These are phyloP conservation scores for Heteromormyrus szaboi DNA, from an alignment of 2,797 vertebrate genomes.

Conservation along the genomic window DNA sequence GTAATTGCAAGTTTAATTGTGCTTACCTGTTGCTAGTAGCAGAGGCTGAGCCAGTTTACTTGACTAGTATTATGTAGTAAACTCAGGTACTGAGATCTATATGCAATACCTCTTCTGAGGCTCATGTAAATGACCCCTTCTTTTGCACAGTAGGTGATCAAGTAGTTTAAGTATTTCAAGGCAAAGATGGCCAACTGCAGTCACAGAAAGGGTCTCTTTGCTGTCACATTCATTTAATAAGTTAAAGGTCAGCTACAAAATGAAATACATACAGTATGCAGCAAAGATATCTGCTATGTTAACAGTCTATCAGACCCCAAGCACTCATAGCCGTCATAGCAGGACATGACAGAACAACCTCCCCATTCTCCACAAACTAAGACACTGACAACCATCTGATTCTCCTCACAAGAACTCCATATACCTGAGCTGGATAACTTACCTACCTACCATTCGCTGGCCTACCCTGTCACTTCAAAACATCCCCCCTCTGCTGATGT, in stretches of 20 bases:
- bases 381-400: background rate
- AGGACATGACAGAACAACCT: background rate
- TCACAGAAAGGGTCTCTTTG: background rate
- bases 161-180: background rate
- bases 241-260: background rate
- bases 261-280: background rate
- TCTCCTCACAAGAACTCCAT: background rate
- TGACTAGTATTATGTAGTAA: background rate
- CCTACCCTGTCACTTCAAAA: background rate
- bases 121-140: background rate
- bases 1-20: background rate
- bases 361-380: background rate
- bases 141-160: background rate
- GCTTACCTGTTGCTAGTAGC: background rate
- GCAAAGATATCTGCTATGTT: background rate
- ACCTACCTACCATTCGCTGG: background rate
- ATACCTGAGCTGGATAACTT: background rate
- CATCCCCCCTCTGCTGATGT: background rate
- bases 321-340: background rate
- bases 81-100: background rate
- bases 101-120: background rate
- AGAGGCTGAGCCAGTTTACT: background rate
- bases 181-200: background rate
- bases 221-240: background rate
- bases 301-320: background rate